Evolutionary conservation across 2,113 vertebrate genomes (phyloP).

Genomic region (Otolemur garnettii): DNA sequence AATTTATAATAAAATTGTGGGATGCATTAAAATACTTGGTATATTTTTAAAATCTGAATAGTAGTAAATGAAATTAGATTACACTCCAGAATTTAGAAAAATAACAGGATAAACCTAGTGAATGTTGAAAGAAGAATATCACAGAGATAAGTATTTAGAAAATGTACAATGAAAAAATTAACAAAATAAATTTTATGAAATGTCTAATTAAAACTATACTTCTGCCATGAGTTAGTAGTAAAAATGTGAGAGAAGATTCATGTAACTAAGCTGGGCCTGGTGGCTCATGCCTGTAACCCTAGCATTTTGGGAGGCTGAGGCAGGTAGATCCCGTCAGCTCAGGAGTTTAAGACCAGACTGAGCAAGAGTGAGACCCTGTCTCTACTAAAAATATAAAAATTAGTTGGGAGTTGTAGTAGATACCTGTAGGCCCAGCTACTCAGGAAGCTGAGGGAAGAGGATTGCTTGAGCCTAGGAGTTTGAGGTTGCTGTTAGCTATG

Average conservation of each 20-base stretch:
- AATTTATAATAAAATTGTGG: background rate
- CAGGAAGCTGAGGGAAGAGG: too few relatives aligned
- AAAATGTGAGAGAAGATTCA: background rate
- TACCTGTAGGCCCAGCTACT: too few relatives aligned
- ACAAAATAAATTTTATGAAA: slow-evolving; percentile 2
- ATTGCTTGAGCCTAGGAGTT: too few relatives aligned
- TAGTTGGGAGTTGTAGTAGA: too few relatives aligned
- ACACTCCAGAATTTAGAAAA: background rate
- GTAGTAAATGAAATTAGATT: background rate
- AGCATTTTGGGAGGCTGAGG: too few relatives aligned
- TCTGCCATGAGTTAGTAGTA: background rate
- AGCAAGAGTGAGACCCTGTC: too few relatives aligned
- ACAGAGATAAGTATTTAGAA: background rate
- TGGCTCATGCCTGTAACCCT: too few relatives aligned
- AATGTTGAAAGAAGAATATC: background rate
- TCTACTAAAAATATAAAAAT: too few relatives aligned
- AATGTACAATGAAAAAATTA: background rate
- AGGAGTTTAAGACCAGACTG: too few relatives aligned
- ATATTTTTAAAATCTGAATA: too few relatives aligned
- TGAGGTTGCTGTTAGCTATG: too few relatives aligned
- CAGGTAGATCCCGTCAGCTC: too few relatives aligned
- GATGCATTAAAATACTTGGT: background rate
- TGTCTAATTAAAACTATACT: background rate
- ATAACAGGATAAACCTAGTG: background rate
- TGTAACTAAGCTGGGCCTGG: background rate